Evolutionary conservation across 2,888 invertebrate species (phyloP).

Genomic region (Oligia fasciuncula): DNA sequence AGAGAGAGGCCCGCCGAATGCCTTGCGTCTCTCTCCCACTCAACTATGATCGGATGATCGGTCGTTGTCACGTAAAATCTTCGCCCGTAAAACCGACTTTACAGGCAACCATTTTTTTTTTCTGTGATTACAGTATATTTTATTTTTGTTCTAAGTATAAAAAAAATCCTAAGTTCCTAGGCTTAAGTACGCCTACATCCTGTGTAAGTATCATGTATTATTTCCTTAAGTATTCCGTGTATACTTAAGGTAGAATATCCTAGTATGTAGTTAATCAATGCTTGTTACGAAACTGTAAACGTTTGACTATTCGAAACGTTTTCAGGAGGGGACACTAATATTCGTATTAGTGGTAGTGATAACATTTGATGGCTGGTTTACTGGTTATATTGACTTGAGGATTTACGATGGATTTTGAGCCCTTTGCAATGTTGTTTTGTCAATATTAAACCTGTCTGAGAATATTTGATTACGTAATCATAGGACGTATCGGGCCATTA

Average conservation of each 20-base stretch:
- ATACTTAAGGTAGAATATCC: slow-evolving; percentile 40
- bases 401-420: slow-evolving; percentile 31
- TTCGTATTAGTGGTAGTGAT: slow-evolving; percentile 40
- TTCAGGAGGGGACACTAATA: slow-evolving; percentile 36
- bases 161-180: not conserved
- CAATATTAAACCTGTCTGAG: not conserved
- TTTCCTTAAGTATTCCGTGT: slow-evolving; percentile 26
- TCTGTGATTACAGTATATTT: no score
- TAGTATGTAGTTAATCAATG: slow-evolving; percentile 41
- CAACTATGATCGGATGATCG: no score
- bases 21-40: no score
- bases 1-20: no score
- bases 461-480: not conserved
- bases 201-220: slow-evolving; percentile 7
- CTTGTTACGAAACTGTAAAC: slow-evolving; percentile 37
- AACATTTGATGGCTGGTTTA: slow-evolving; percentile 36
- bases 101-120: no score
- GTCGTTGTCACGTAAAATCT: no score
- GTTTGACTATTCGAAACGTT: slow-evolving; percentile 29
- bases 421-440: slow-evolving; percentile 13
- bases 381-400: slow-evolving; percentile 25
- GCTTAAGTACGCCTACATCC: not conserved
- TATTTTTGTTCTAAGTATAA: no score
- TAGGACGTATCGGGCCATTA: not conserved
- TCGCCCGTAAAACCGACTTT: no score